Base-by-base conservation (phyloP, 2,888 invertebrate genomes). In the Melangyna quadrimaculata region DNA sequence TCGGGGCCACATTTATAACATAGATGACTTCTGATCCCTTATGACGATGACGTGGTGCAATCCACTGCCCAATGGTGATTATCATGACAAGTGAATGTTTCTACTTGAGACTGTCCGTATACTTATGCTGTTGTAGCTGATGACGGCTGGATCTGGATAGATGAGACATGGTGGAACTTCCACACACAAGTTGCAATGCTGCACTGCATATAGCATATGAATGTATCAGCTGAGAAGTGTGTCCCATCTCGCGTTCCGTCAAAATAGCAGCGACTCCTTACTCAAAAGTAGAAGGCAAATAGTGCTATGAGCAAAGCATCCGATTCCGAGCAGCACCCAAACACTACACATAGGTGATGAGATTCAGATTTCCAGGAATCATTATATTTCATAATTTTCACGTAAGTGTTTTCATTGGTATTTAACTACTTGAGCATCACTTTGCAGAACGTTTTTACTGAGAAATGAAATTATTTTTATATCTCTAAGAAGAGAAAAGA, bases 81-180 rank as follows among this genome's bases (percentile, higher is more conserved):
- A 81, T 61, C 65, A 78, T 82, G 79, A 79, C 59, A 80, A 75
- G 84, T 80, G 72, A 84, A 84, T 72, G 84, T 77, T 80, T 84
- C 80, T 61, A 84, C 84, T 84, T 84, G 71, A 84, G 24, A 67
- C 67, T 67, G 51, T 63, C 32, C 65, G 65, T 72, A n/a, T n/a
- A 67, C 45, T 22, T 67, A 19, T 72, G 78, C 9, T 43, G n/a
- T 70, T 43, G 22, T 32, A 45, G 53, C 10, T 79, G 57, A 19
- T 81, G 70, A 67, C 65, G 74, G n/a, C n/a, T 35, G 51, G 32
- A 70, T 70, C n/a, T 35, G 51, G 32, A 70, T 70, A 59, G 35
- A 57, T 17, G 63, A 40, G 67, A 43, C 43, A 43, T 73, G 73
- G 61, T 69, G 80, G 72, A 69, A 72, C 75, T 75, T 75, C 65